Percentiles rank a stretch among this genome's conserved stretches.
Evolutionary conservation across 1,140 invertebrate species (phyloP).

Genomic region (Luehdorfia chinensis): DNA sequence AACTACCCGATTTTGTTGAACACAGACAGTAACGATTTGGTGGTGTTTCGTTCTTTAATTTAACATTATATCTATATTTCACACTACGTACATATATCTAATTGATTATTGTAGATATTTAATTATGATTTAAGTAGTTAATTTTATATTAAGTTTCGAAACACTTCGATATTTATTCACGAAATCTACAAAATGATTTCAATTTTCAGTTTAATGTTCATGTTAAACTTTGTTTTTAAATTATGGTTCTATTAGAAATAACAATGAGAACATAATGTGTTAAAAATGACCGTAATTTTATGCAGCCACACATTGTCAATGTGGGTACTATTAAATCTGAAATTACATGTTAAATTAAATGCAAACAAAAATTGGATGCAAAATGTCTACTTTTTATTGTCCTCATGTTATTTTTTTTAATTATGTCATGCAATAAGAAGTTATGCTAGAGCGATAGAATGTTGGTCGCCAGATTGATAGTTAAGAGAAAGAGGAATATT

Average conservation of each 20-base stretch:
- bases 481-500: conserved; percentile 6
- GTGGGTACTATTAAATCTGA: too few species aligned
- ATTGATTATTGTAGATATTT: conserved; percentile 5
- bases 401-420: too few species aligned
- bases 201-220: background rate
- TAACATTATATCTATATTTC: conserved; percentile 23
- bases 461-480: conserved; percentile 4
- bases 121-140: too few species aligned
- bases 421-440: conserved; percentile 4
- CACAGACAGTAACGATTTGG: conserved; percentile 55
- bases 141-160: background rate
- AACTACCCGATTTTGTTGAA: conserved; percentile 37
- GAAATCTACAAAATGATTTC: background rate
- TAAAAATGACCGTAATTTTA: too few species aligned
- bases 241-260: too few species aligned
- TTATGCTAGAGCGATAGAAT: background rate
- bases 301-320: too few species aligned
- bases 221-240: background rate
- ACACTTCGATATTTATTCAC: background rate
- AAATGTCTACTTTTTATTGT: conserved; percentile 7
- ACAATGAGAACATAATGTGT: too few species aligned
- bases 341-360: too few species aligned
- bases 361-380: too few species aligned
- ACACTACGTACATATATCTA: conserved; percentile 12
- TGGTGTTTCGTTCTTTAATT: conserved; percentile 48